Evolutionary conservation across 2,888 invertebrate genomes (phyloP).

Genomic region (Drosophila rubida): DNA sequence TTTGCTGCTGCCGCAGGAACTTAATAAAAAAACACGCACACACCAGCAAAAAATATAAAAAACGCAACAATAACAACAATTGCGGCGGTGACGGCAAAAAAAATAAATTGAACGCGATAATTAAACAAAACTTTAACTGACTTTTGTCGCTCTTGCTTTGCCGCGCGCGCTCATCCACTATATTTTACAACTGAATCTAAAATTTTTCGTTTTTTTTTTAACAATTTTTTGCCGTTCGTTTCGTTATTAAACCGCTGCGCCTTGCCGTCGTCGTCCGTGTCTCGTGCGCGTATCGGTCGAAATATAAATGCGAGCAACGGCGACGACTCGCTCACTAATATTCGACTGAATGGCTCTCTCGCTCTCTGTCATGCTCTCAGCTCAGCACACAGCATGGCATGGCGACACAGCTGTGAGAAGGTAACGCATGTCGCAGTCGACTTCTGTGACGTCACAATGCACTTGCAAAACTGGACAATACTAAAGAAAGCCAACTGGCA

Average conservation of each 20-base stretch:
- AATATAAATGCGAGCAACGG: slow-evolving; percentile 57
- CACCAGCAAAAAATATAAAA: slow-evolving; percentile 30
- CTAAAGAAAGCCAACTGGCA: background rate
- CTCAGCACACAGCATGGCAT: slow-evolving; percentile 9
- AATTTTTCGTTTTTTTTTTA: slow-evolving; percentile 27
- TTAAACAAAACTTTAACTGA: slow-evolving; percentile 26
- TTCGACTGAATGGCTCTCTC: slow-evolving; percentile 15
- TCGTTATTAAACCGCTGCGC: slow-evolving; percentile 45
- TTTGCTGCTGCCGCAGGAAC: slow-evolving; percentile 51
- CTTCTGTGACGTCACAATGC: slow-evolving; percentile 42
- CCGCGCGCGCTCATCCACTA: slow-evolving; percentile 36
- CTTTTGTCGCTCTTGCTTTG: slow-evolving; percentile 33
- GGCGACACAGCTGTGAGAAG: slow-evolving; percentile 35
- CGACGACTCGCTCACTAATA: slow-evolving; percentile 51
- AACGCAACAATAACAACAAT: slow-evolving; percentile 29
- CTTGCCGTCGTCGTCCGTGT: slow-evolving; percentile 35
- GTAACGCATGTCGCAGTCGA: slow-evolving; percentile 29
- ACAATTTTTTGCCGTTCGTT: slow-evolving; percentile 28
- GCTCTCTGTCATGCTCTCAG: slow-evolving; percentile 6
- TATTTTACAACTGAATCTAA: slow-evolving; percentile 36
- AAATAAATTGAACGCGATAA: background rate
- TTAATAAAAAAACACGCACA: slow-evolving; percentile 52
- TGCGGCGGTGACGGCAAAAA: slow-evolving; percentile 24
- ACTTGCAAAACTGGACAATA: background rate
- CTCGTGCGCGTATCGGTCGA: slow-evolving; percentile 58